These are phyloP conservation scores for Vireo griseus DNA, from an alignment of 2,797 vertebrate genomes.

Conservation along the genomic window DNA sequence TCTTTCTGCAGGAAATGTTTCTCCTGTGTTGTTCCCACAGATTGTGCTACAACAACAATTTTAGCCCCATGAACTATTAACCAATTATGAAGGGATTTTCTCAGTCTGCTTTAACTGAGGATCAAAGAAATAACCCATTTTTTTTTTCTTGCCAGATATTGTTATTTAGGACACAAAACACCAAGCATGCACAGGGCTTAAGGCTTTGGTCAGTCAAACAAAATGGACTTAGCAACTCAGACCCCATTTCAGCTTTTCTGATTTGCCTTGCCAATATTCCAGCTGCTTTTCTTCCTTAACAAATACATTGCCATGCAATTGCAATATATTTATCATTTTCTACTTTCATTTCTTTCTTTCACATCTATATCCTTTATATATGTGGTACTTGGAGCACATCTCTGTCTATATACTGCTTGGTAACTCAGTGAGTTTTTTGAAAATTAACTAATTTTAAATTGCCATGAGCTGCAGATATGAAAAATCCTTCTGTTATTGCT, in stretches of 20 bases:
- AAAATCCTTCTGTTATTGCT: neutral
- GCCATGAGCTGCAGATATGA: neutral
- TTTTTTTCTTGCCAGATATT: neutral
- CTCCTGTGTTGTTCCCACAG: conserved; percentile 74
- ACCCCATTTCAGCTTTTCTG: neutral
- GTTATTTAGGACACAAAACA: neutral
- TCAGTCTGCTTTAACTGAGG: conserved; percentile 66
- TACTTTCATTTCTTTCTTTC: neutral
- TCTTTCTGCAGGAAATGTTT: conserved; percentile 72
- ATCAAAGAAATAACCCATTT: conserved; percentile 40
- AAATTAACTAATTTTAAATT: neutral
- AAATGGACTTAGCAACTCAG: neutral
- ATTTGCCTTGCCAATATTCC: neutral
- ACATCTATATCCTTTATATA: neutral
- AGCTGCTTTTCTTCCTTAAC: neutral
- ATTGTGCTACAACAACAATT: conserved; percentile 52
- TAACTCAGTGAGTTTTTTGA: neutral
- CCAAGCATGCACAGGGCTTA: neutral
- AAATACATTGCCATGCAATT: neutral
- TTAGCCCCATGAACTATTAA: conserved; percentile 45
- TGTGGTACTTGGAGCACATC: neutral
- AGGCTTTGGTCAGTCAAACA: neutral
- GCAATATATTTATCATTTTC: neutral
- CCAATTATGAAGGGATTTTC: conserved; percentile 76
- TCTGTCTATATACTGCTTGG: fast-evolving